Conservation (phyloP, 2,113 vertebrate genomes). For the Psittacula cyanocephala region DNA sequence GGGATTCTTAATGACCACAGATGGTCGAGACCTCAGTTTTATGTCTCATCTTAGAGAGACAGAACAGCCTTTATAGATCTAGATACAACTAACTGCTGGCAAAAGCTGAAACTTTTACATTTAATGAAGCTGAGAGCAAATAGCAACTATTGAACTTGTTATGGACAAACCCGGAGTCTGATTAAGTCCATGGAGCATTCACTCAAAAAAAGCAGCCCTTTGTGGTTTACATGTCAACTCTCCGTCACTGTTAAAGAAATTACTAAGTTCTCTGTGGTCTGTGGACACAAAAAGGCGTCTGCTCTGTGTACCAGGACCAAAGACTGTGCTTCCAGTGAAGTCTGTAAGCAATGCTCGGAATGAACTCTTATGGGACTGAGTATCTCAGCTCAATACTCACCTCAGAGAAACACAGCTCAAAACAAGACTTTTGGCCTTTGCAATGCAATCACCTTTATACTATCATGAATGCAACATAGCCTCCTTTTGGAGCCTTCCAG, state of each 20-base stretch:
- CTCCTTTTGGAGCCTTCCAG: slow-evolving; percentile 15
- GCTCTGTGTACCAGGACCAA: neutral
- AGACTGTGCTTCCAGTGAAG: neutral
- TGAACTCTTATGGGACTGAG: neutral
- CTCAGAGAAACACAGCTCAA: slow-evolving; percentile 63
- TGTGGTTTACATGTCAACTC: slow-evolving; percentile 56
- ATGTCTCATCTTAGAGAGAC: slow-evolving; percentile 62
- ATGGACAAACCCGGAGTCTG: slow-evolving; percentile 70
- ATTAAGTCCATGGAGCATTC: slow-evolving; percentile 73
- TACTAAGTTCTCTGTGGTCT: slow-evolving; percentile 26
- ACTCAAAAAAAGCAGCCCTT: slow-evolving; percentile 26
- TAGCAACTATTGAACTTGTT: slow-evolving; percentile 72
- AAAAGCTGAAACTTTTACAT: slow-evolving; percentile 68
- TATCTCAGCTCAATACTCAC: slow-evolving; percentile 44
- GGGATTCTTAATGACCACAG: slow-evolving; percentile 71
- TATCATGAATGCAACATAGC: slow-evolving; percentile 13
- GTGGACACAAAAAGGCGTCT: neutral
- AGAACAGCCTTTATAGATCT: slow-evolving; percentile 69
- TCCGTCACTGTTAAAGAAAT: slow-evolving; percentile 55
- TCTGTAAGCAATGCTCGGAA: slow-evolving; percentile 12
- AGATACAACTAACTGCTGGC: slow-evolving; percentile 50
- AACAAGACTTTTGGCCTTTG: slow-evolving; percentile 51
- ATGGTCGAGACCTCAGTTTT: slow-evolving; percentile 44
- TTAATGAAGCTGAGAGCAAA: slow-evolving; percentile 72
- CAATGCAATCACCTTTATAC: slow-evolving; percentile 15